These are phyloP conservation scores for Pogonomyrmex californicus DNA, from an alignment of 1,140 invertebrate species.

Conservation along the genomic window DNA sequence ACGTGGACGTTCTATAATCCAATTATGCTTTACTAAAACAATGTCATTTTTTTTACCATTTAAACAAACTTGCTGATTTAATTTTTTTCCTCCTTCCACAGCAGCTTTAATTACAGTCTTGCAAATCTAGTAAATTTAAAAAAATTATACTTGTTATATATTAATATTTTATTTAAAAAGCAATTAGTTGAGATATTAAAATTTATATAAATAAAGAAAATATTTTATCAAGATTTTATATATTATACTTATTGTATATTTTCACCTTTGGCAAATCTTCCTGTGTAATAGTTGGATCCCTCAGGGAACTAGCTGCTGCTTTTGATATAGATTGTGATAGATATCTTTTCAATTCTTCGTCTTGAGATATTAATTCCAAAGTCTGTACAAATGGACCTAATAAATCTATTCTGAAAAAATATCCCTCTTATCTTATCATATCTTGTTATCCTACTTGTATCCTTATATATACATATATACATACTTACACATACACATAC, in stretches of 20 bases:
- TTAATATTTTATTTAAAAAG: slow-evolving; percentile 52
- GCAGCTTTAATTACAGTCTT: slow-evolving; percentile 84
- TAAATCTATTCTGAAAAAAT: slow-evolving; percentile 85
- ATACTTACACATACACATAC: too few species aligned
- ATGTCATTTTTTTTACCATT: slow-evolving; percentile 79
- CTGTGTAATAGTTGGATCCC: slow-evolving; percentile 82
- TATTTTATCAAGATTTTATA: slow-evolving; percentile 8
- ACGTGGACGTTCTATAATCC: slow-evolving; percentile 86
- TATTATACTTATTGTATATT: not conserved
- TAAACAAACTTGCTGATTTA: slow-evolving; percentile 80
- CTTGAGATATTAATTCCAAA: slow-evolving; percentile 86
- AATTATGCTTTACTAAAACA: slow-evolving; percentile 81
- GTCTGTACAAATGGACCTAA: slow-evolving; percentile 86
- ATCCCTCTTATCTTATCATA: slow-evolving; percentile 43
- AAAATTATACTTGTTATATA: slow-evolving; percentile 24
- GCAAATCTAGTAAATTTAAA: slow-evolving; percentile 77
- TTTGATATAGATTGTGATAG: slow-evolving; percentile 80
- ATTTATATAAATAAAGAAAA: slow-evolving; percentile 9
- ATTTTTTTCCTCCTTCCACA: slow-evolving; percentile 83
- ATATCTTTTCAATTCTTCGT: slow-evolving; percentile 85
- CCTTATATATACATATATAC: too few species aligned
- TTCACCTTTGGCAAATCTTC: slow-evolving; percentile 87
- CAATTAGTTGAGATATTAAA: slow-evolving; percentile 33
- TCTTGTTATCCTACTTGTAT: not conserved
- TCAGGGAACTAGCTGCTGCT: slow-evolving; percentile 66